phyloP scores from a whole-genome alignment of 1,140 invertebrate species.

The Trichomalopsis sarcophagae region DNA sequence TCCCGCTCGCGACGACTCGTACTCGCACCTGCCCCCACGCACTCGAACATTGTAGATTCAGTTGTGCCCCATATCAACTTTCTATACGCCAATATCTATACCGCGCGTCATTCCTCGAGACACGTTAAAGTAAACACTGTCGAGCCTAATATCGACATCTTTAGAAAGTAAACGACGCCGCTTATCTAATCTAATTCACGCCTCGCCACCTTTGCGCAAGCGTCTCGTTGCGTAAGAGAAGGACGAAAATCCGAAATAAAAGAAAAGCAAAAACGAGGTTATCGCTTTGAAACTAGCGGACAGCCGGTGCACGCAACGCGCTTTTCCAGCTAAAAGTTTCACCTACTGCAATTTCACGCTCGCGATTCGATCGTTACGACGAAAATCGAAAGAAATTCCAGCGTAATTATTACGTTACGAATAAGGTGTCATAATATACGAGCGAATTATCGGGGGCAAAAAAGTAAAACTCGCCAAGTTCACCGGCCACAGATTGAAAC shows the following conservation, averaged over 20 bases:
- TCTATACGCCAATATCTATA: background rate
- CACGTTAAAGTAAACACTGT: background rate
- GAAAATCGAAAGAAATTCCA: too few species aligned
- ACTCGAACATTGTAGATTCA: constrained; percentile 29
- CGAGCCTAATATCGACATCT: background rate
- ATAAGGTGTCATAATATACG: too few species aligned
- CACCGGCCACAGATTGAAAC: background rate
- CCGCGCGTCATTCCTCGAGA: background rate
- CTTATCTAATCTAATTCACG: constrained; percentile 5
- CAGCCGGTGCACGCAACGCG: too few species aligned
- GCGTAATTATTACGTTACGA: too few species aligned
- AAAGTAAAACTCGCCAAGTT: too few species aligned
- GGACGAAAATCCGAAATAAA: background rate
- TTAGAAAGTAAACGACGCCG: background rate
- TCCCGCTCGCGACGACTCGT: background rate
- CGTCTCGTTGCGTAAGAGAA: background rate
- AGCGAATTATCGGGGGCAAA: too few species aligned
- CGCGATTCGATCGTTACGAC: too few species aligned
- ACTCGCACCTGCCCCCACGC: background rate
- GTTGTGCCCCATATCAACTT: background rate
- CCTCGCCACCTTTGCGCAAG: constrained; percentile 1
- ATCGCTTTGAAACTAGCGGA: background rate
- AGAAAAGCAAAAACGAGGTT: background rate
- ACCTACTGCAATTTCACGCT: too few species aligned
- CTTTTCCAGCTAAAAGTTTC: too few species aligned